These are phyloP conservation scores for Tachina grossa DNA, from an alignment of 2,888 invertebrate genomes.

Conservation along the genomic window DNA sequence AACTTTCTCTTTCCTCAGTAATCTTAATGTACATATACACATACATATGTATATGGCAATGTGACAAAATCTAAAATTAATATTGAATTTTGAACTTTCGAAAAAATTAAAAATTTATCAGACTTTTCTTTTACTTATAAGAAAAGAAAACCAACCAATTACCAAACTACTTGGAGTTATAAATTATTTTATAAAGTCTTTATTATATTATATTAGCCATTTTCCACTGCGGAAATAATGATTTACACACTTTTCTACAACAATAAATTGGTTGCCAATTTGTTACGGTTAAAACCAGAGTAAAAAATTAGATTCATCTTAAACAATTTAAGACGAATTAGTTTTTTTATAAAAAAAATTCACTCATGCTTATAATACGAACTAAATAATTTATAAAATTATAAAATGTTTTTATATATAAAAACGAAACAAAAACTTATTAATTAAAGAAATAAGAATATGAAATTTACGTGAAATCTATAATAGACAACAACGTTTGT, in stretches of 20 bases:
- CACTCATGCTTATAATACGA: conserved; percentile 52
- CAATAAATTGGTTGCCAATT: conserved; percentile 56
- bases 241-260: conserved; percentile 12
- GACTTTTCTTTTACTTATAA: too few species aligned
- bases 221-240: conserved; percentile 29
- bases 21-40: too few species aligned
- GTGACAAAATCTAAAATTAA: too few species aligned
- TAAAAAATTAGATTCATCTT: conserved; percentile 42
- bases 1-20: too few species aligned
- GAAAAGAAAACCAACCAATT: too few species aligned
- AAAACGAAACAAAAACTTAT: conserved; percentile 51
- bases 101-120: too few species aligned
- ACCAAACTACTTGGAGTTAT: conserved; percentile 28
- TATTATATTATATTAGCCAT: conserved; percentile 51
- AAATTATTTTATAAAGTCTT: conserved; percentile 65
- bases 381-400: conserved; percentile 63
- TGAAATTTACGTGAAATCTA: conserved; percentile 36
- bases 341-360: conserved; percentile 43
- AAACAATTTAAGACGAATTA: conserved; percentile 33
- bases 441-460: conserved; percentile 23
- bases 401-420: conserved; percentile 18
- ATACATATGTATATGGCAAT: too few species aligned
- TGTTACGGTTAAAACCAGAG: conserved; percentile 37
- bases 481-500: conserved; percentile 43
- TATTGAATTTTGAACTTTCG: too few species aligned